Conservation (phyloP, 2,888 invertebrate genomes). For the Sesamia inferens region DNA sequence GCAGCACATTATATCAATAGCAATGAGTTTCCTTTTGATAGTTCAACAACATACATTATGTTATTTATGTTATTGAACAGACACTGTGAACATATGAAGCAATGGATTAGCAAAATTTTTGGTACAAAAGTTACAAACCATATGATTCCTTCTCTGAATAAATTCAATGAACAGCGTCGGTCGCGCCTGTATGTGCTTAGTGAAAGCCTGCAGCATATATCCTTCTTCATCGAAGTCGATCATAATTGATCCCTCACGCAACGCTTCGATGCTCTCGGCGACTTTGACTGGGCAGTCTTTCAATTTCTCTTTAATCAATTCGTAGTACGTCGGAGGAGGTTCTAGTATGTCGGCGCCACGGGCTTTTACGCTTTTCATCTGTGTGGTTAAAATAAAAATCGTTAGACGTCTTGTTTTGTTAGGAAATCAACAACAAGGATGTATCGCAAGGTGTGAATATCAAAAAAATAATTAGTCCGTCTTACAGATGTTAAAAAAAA, state of each 20-base stretch:
- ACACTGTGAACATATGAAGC: too few species aligned
- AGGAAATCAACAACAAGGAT: too few species aligned
- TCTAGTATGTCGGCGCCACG: slow-evolving; percentile 97
- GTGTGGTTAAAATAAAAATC: neutral
- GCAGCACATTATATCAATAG: too few species aligned
- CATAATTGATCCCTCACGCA: slow-evolving; percentile 96
- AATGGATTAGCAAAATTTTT: too few species aligned
- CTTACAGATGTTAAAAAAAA: too few species aligned
- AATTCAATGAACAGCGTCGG: slow-evolving; percentile 99
- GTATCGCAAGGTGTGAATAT: too few species aligned
- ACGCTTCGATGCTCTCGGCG: slow-evolving; percentile 93
- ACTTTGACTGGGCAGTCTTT: slow-evolving; percentile 92
- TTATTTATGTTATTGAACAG: too few species aligned
- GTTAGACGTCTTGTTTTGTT: too few species aligned
- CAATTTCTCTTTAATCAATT: slow-evolving; percentile 93
- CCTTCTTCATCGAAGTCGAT: slow-evolving; percentile 99
- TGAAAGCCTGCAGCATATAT: slow-evolving; percentile 98
- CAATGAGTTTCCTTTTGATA: too few species aligned
- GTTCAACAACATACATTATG: too few species aligned
- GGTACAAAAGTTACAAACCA: slow-evolving; percentile 88
- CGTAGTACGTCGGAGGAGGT: slow-evolving; percentile 97
- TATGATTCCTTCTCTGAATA: slow-evolving; percentile 98
- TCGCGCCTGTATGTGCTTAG: slow-evolving; percentile 97
- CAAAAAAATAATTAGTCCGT: too few species aligned
- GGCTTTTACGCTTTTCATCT: slow-evolving; percentile 93